Evolutionary conservation across 2,113 vertebrate species (phyloP).

Genomic region (Macaca mulatta): DNA sequence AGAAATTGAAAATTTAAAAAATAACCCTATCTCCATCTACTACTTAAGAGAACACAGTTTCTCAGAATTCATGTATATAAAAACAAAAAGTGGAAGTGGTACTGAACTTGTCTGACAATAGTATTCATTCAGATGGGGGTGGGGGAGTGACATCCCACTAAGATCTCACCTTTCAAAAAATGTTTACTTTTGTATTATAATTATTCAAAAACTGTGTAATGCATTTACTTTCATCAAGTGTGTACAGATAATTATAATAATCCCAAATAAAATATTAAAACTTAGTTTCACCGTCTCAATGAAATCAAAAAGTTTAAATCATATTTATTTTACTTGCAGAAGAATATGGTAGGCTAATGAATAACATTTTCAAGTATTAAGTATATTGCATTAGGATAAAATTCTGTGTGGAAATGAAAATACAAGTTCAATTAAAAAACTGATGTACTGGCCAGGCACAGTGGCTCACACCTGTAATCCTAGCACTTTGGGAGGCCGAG

Average conservation of each 20-base stretch:
- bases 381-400: not conserved
- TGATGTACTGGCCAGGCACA: not conserved
- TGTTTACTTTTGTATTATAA: not conserved
- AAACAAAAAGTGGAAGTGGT: not conserved
- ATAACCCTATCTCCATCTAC: not conserved
- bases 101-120: not conserved
- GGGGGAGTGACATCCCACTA: not conserved
- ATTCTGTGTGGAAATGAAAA: not conserved
- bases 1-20: too few species aligned
- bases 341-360: not conserved
- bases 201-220: not conserved
- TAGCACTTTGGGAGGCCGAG: too few species aligned
- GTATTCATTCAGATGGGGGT: not conserved
- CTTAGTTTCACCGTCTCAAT: conserved; percentile 15
- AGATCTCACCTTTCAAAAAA: not conserved
- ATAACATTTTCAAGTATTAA: not conserved
- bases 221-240: not conserved
- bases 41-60: not conserved
- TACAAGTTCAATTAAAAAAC: not conserved
- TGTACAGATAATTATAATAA: not conserved
- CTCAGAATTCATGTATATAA: not conserved
- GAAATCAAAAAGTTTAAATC: not conserved
- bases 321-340: not conserved
- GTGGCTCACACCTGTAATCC: too few species aligned
- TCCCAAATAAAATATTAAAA: conserved; percentile 13